Conservation (phyloP, 2,797 vertebrate genomes). For the Pempheris klunzingeri region DNA sequence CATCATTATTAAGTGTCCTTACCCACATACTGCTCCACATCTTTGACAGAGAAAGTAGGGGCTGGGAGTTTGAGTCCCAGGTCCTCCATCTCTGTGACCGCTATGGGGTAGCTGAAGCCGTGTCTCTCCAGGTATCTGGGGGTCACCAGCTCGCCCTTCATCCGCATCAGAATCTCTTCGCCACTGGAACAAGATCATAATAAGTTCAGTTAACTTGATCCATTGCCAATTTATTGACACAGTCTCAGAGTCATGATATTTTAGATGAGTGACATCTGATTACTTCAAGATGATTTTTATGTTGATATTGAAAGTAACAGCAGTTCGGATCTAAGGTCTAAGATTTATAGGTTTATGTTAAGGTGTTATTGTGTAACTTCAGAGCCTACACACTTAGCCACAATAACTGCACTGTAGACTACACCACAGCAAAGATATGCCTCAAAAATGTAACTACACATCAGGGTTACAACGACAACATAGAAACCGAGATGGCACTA, state of each 20-base stretch:
- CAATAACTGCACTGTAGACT: too few relatives aligned
- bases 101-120: conserved; percentile 94
- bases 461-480: background rate
- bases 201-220: background rate
- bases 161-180: conserved; percentile 92
- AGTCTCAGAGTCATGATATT: background rate
- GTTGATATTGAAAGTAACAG: background rate
- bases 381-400: too few relatives aligned
- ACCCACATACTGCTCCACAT: conserved; percentile 98
- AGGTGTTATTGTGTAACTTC: too few relatives aligned
- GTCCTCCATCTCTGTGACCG: conserved; percentile 91
- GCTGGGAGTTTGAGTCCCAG: conserved; percentile 94
- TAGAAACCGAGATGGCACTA: background rate
- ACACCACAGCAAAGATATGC: background rate
- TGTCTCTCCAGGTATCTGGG: conserved; percentile 95
- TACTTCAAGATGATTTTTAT: background rate
- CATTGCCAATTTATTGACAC: background rate
- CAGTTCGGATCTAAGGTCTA: too few relatives aligned
- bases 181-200: conserved; percentile 82
- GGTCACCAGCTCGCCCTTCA: conserved; percentile 95
- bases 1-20: conserved; percentile 69
- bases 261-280: background rate
- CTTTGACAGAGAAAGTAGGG: conserved; percentile 91
- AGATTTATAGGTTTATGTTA: background rate
- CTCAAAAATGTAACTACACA: background rate